Percentiles rank a stretch among this genome's conserved stretches.
These are phyloP conservation scores for Pelvicachromis taeniatus DNA, from an alignment of 2,113 vertebrate species.

Conservation along the genomic window DNA sequence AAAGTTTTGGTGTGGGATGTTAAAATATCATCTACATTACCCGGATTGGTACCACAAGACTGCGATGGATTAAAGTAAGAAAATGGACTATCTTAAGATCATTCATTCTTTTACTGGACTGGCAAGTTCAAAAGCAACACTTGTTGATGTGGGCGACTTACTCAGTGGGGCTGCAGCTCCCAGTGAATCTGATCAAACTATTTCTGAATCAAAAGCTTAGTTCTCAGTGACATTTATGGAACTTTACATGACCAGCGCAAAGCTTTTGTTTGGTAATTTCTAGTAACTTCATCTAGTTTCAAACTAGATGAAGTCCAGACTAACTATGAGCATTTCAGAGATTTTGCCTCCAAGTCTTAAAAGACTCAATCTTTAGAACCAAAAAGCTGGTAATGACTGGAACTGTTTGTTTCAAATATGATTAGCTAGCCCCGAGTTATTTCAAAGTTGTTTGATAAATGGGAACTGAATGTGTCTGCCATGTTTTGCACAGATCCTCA, in stretches of 20 bases:
- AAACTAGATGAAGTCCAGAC: background rate
- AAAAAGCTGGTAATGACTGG: background rate
- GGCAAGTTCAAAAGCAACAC: background rate
- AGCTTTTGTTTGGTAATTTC: background rate
- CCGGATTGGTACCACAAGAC: background rate
- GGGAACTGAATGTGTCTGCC: background rate
- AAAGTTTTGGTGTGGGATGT: background rate
- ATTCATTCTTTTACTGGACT: background rate
- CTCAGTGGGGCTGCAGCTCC: background rate
- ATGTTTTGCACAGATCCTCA: accelerated
- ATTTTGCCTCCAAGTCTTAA: accelerated
- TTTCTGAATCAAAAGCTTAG: background rate
- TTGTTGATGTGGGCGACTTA: background rate
- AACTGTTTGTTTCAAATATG: background rate
- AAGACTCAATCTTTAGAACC: background rate
- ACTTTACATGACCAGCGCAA: background rate
- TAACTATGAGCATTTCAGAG: background rate
- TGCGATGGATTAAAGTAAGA: background rate
- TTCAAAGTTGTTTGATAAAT: background rate
- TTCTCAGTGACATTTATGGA: background rate
- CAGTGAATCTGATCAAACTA: background rate
- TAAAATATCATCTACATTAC: background rate
- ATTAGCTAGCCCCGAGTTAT: background rate
- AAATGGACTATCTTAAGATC: background rate
- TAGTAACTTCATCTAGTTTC: background rate